Evolutionary conservation across 2,888 invertebrate species (phyloP).

Genomic region (Nycteola revayana): DNA sequence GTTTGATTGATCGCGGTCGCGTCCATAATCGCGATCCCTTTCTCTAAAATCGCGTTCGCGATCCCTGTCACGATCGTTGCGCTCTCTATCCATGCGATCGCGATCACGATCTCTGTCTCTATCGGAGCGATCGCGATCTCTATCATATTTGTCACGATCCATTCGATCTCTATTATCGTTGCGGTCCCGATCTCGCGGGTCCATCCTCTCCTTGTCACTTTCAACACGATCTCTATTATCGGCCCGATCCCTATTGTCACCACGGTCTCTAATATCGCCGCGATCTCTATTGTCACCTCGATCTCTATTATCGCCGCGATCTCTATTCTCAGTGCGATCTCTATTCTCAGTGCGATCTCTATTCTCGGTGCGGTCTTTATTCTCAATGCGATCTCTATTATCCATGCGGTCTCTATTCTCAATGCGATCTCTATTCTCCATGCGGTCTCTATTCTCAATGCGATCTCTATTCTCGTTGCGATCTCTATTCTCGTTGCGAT

Average conservation of each 20-base stretch:
- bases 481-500: slow-evolving; percentile 16
- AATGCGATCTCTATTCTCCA: slow-evolving; percentile 53
- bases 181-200: slow-evolving; percentile 31
- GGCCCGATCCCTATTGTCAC: slow-evolving; percentile 37
- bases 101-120: slow-evolving; percentile 50
- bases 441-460: slow-evolving; percentile 39
- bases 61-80: slow-evolving; percentile 50
- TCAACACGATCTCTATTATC: slow-evolving; percentile 44
- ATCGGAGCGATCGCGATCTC: slow-evolving; percentile 46
- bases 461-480: slow-evolving; percentile 42
- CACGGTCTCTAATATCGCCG: slow-evolving; percentile 12
- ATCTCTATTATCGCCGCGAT: slow-evolving; percentile 40
- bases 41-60: slow-evolving; percentile 56
- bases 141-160: slow-evolving; percentile 41
- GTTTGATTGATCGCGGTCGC: slow-evolving; percentile 79
- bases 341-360: slow-evolving; percentile 59
- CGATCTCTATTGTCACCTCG: slow-evolving; percentile 40
- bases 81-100: slow-evolving; percentile 35
- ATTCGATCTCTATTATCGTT: slow-evolving; percentile 49
- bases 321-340: slow-evolving; percentile 34
- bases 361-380: slow-evolving; percentile 34
- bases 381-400: slow-evolving; percentile 42
- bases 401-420: slow-evolving; percentile 42
- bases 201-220: slow-evolving; percentile 26
- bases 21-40: slow-evolving; percentile 56